Conservation (phyloP, 2,888 invertebrate species). For the Deroplatys truncata region DNA sequence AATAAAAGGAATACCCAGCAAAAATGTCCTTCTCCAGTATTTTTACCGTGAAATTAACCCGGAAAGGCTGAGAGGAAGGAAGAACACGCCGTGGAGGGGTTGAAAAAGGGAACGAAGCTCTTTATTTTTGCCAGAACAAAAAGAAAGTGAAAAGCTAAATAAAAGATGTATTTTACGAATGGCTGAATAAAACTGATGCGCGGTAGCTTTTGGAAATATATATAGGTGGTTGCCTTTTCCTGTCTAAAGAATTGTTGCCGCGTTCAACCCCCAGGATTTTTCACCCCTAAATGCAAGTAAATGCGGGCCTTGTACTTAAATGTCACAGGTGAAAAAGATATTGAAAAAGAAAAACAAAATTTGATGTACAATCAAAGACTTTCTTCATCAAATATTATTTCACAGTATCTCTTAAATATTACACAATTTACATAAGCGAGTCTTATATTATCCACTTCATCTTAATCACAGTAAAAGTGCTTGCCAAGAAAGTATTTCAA, state of each 20-base stretch:
- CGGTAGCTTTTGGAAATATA: not conserved
- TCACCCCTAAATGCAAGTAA: not conserved
- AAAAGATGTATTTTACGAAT: constrained; percentile 6
- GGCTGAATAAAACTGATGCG: constrained; percentile 3
- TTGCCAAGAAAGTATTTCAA: too few species aligned
- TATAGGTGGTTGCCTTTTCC: not conserved
- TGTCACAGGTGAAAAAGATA: too few species aligned
- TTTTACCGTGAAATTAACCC: constrained; percentile 14
- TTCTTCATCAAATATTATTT: too few species aligned
- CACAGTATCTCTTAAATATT: too few species aligned
- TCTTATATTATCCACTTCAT: too few species aligned
- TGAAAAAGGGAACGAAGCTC: not conserved
- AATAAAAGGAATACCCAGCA: not conserved
- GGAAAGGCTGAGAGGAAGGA: constrained; percentile 4
- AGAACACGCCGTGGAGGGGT: not conserved
- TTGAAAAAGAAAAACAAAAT: too few species aligned
- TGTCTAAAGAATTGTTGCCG: not conserved
- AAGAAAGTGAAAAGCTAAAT: not conserved
- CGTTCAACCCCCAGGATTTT: not conserved
- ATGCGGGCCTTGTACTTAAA: not conserved
- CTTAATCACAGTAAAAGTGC: too few species aligned
- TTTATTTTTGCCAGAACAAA: not conserved
- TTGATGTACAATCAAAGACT: too few species aligned
- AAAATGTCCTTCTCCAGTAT: not conserved
- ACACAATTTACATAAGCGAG: too few species aligned